Evolutionary conservation across 1,140 invertebrate species (phyloP), one percentile per base, ranked within the genome.

Genomic region (Uloborus diversus): DNA sequence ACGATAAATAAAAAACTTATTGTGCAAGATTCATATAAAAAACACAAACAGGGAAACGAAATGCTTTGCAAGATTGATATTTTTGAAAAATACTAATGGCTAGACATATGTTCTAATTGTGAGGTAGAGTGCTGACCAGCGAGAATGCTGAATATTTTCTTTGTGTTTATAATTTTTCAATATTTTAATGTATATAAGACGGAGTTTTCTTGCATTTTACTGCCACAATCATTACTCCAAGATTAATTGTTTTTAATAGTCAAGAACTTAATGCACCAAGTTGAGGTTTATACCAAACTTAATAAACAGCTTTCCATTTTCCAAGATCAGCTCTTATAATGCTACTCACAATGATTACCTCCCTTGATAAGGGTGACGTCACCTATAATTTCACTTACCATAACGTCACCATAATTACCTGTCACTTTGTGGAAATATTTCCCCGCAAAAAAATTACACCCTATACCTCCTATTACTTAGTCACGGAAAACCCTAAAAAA

Each of bases 401-500:
- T 13, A 42, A 17, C 17, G 17, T 17, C 37, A 13, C 17, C 9
- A 42, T 42, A 13, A 42, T 17, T 42, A 13, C 17, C 17, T 42
- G 37, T 42, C 37, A 42, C 17, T 42, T 42, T 42, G 1, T 13
- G 37, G 17, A 42, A 17, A 17, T 42, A 42, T 13, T 17, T 42
- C 37, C 37, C 37, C 37, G 17, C 37, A 13, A 42, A 9, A 42
- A 13, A 17, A 53, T 64, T 49, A 68, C 64, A 47, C 27, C n/a
- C 20, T 25, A 30, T 51, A 23, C 27, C 47, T n/a, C 14, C 68
- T 28, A 57, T 53, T 57, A 42, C 53, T 23, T 56, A 9, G 11
- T 33, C 9, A 9, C 9, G 14, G 23, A 76, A 47, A n/a, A 23
- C 49, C 7, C 20, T 17, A n/a, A 62, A 75, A 62, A 75, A 75